Evolutionary conservation across 2,113 vertebrate species (phyloP).

Genomic region (Rhinichthys klamathensis): DNA sequence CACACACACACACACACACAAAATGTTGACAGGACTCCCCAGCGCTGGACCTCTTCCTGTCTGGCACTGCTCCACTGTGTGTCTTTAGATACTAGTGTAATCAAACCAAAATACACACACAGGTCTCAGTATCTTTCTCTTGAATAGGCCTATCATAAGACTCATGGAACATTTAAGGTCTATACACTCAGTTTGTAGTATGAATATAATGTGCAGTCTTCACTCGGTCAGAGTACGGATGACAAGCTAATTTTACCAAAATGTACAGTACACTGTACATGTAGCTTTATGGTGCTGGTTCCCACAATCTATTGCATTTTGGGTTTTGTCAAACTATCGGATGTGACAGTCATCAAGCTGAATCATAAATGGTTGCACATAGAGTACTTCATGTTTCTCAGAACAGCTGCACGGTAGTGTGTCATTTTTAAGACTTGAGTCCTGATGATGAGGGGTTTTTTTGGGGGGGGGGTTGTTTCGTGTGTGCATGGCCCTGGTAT

Average conservation of each 20-base stretch:
- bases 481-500: too few species aligned
- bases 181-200: background rate
- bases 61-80: constrained; percentile 47
- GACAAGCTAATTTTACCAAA: background rate
- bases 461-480: too few species aligned
- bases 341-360: background rate
- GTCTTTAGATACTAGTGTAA: constrained; percentile 53
- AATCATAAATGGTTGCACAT: constrained; percentile 8
- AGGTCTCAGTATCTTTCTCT: constrained; percentile 30
- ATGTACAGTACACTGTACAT: background rate
- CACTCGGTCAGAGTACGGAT: background rate
- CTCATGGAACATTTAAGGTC: background rate
- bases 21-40: constrained; percentile 48
- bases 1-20: background rate
- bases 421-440: background rate
- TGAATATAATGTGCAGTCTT: too few species aligned
- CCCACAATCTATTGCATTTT: background rate
- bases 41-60: constrained; percentile 55
- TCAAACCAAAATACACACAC: constrained; percentile 53
- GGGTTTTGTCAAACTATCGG: background rate
- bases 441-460: background rate
- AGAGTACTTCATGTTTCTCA: background rate
- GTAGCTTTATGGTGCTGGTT: background rate
- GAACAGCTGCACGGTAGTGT: background rate
- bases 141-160: background rate